Conservation (phyloP, 2,888 invertebrate species). For the Gnatocerus cornutus region DNA sequence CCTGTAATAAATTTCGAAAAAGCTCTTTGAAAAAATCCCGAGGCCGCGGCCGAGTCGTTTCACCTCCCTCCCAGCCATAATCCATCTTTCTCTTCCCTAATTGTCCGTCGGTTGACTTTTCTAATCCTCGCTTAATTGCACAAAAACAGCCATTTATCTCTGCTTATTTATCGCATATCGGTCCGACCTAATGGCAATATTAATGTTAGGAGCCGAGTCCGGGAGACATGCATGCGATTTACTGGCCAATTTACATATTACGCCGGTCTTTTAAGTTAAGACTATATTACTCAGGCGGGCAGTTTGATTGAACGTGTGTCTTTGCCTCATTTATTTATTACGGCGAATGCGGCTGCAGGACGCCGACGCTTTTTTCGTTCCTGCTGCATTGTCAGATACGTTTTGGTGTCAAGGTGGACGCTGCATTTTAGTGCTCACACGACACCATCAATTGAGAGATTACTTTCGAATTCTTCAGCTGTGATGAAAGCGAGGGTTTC, state of each 20-base stretch:
- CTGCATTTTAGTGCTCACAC: conserved; percentile 32
- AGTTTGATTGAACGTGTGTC: conserved; percentile 40
- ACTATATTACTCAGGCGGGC: conserved; percentile 42
- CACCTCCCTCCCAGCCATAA: background rate
- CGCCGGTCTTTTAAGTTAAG: conserved; percentile 41
- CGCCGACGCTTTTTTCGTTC: conserved; percentile 14
- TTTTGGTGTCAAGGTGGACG: conserved; percentile 47
- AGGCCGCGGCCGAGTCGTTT: background rate
- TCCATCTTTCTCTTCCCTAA: conserved; percentile 12
- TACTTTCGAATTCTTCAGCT: conserved; percentile 9
- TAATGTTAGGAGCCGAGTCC: conserved; percentile 43
- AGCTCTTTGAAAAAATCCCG: background rate
- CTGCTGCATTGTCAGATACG: conserved; percentile 6
- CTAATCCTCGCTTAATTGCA: conserved; percentile 41
- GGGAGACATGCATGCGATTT: conserved; percentile 45
- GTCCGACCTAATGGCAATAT: conserved; percentile 46
- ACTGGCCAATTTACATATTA: conserved; percentile 46
- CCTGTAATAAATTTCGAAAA: background rate
- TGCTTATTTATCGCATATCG: conserved; percentile 44
- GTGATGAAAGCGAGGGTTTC: no score
- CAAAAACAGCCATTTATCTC: conserved; percentile 38
- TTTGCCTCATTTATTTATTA: conserved; percentile 39
- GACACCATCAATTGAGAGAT: no score
- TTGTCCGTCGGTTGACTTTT: conserved; percentile 40
- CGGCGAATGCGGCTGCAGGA: conserved; percentile 3